These are phyloP conservation scores for Plagiodera versicolora DNA, from an alignment of 2,888 invertebrate genomes.

Conservation along the genomic window DNA sequence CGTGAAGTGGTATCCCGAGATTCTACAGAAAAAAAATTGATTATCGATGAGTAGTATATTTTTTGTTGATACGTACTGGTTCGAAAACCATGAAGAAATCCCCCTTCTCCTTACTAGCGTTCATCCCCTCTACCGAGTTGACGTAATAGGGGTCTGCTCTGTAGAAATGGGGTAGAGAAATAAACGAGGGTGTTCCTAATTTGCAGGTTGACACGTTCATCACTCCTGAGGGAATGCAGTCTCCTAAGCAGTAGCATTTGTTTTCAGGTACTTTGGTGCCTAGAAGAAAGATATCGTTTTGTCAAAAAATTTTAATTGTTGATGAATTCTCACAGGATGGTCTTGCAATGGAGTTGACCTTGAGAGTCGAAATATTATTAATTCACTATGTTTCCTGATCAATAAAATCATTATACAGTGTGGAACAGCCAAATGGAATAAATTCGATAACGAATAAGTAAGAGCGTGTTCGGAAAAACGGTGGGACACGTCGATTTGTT, in stretches of 20 bases:
- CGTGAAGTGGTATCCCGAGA: conserved; percentile 75
- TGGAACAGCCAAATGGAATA: too few relatives aligned
- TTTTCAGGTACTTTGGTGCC: conserved; percentile 64
- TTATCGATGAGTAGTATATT: too few relatives aligned
- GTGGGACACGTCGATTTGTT: too few relatives aligned
- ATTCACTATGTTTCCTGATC: too few relatives aligned
- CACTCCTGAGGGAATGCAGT: conserved; percentile 73
- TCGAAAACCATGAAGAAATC: conserved; percentile 77
- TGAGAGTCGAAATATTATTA: too few relatives aligned
- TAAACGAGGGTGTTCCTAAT: conserved; percentile 78
- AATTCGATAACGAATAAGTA: too few relatives aligned
- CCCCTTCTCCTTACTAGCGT: conserved; percentile 69
- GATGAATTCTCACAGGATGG: too few relatives aligned
- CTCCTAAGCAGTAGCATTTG: conserved; percentile 73
- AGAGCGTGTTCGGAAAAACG: too few relatives aligned
- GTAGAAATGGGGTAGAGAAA: conserved; percentile 84
- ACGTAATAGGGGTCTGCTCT: conserved; percentile 71
- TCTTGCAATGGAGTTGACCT: too few relatives aligned
- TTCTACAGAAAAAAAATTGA: conserved; percentile 61
- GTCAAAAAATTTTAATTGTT: too few relatives aligned
- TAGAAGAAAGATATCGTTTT: conserved; percentile 52
- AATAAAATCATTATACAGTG: too few relatives aligned
- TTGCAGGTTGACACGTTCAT: conserved; percentile 78
- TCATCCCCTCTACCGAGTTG: conserved; percentile 68
- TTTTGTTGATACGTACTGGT: conserved; percentile 60